Conservation (phyloP, 2,888 invertebrate genomes). For the Agrotis segetum region DNA sequence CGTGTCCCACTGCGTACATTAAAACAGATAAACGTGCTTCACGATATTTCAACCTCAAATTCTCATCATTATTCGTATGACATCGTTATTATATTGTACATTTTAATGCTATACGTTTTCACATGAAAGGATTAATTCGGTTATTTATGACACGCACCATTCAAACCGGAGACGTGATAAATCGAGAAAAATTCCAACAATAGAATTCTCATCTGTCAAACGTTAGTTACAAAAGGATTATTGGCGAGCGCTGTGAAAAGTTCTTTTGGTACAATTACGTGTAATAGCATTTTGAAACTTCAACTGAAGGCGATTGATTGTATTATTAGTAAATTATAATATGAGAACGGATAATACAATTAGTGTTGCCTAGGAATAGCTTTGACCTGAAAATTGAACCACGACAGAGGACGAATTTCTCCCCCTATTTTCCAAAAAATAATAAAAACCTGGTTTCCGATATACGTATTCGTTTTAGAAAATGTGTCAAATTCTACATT, state of each 20-base stretch:
- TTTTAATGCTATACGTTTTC: slow-evolving; percentile 21
- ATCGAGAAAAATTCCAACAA: slow-evolving; percentile 70
- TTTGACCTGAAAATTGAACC: no score
- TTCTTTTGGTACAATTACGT: slow-evolving; percentile 66
- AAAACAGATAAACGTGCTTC: background rate
- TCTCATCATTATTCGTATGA: slow-evolving; percentile 5
- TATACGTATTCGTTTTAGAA: no score
- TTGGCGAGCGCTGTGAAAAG: slow-evolving; percentile 70
- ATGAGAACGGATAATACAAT: no score
- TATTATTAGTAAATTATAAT: background rate
- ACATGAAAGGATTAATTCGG: slow-evolving; percentile 41
- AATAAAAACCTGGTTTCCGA: no score
- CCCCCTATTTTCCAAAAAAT: no score
- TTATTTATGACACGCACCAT: slow-evolving; percentile 51
- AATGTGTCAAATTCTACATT: no score
- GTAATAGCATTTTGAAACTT: slow-evolving; percentile 58
- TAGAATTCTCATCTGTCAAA: slow-evolving; percentile 79
- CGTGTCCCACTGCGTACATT: background rate
- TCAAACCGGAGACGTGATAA: slow-evolving; percentile 62
- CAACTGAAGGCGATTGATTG: background rate
- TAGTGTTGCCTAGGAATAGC: no score
- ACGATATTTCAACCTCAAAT: background rate
- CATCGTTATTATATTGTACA: slow-evolving; percentile 23
- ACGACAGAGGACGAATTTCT: no score
- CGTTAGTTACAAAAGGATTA: slow-evolving; percentile 84